Percentiles rank a stretch among this genome's conserved stretches.
Evolutionary conservation across 2,113 vertebrate species (phyloP).

Genomic region (Callopanchax toddi): DNA sequence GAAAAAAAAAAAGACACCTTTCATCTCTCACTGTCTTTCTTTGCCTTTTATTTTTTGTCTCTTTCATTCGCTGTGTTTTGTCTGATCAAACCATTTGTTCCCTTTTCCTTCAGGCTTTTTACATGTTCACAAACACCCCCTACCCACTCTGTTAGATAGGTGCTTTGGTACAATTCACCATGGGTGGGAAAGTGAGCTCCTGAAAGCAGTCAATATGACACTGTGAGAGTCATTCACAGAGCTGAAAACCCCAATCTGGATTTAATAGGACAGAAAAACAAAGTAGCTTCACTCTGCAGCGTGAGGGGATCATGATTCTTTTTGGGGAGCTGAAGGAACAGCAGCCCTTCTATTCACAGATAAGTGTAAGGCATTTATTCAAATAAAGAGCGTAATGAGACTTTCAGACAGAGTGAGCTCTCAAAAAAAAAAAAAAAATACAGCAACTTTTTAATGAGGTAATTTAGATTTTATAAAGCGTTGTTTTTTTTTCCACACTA

Average conservation of each 20-base stretch:
- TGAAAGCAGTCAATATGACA: conserved; percentile 46
- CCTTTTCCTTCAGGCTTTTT: conserved; percentile 46
- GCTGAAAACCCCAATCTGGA: conserved; percentile 39
- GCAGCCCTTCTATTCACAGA: conserved; percentile 48
- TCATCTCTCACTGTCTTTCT: conserved; percentile 53
- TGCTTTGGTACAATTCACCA: conserved; percentile 23
- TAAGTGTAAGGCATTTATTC: conserved; percentile 57
- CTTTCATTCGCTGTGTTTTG: conserved; percentile 56
- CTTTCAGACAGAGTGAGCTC: conserved; percentile 43
- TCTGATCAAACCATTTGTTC: conserved; percentile 64
- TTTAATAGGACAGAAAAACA: conserved; percentile 56
- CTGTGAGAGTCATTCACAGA: conserved; percentile 42
- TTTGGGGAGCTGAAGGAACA: conserved; percentile 53
- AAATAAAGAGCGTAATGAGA: conserved; percentile 58
- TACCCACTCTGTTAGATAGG: conserved; percentile 21
- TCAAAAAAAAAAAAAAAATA: conserved; percentile 19
- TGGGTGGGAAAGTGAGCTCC: conserved; percentile 46
- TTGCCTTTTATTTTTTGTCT: conserved; percentile 49
- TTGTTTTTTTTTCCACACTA: conserved; percentile 9
- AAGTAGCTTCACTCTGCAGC: conserved; percentile 45
- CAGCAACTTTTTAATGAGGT: conserved; percentile 45
- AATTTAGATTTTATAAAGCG: conserved; percentile 52
- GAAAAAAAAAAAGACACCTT: conserved; percentile 29
- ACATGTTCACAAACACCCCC: conserved; percentile 26
- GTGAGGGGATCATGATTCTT: conserved; percentile 55